phyloP scores from a whole-genome alignment of 2,113 vertebrate species.

The Morone chrysops region DNA sequence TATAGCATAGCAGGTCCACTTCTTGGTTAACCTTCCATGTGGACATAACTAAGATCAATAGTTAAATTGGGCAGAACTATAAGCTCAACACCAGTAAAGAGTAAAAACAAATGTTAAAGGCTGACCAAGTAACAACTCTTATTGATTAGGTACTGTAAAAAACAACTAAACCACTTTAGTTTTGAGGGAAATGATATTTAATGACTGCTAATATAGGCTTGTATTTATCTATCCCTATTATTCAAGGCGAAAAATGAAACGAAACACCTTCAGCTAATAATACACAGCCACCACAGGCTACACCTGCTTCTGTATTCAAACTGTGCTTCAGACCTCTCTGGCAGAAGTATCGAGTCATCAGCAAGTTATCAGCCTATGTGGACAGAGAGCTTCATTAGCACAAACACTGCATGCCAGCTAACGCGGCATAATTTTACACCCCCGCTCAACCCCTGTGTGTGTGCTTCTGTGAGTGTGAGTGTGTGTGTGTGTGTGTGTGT shows the following conservation, averaged over 20 bases:
- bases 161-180: neutral
- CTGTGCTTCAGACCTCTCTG: conserved; percentile 67
- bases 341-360: conserved; percentile 77
- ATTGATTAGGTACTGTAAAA: neutral
- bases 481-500: conserved; percentile 23
- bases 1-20: neutral
- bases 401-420: conserved; percentile 75
- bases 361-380: conserved; percentile 78
- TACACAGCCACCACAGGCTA: conserved; percentile 37
- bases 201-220: neutral
- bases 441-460: conserved; percentile 52
- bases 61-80: neutral
- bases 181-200: neutral
- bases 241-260: neutral
- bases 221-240: neutral
- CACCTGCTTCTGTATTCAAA: conserved; percentile 69
- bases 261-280: conserved; percentile 43
- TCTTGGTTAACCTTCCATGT: neutral
- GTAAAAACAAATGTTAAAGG: neutral
- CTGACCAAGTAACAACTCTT: neutral
- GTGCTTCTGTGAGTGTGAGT: conserved; percentile 16
- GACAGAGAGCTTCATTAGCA: conserved; percentile 81
- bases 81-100: neutral
- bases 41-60: neutral
- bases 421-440: conserved; percentile 81